Base-by-base conservation (phyloP, 2,888 invertebrate genomes). In the Limnephilus auricula region DNA sequence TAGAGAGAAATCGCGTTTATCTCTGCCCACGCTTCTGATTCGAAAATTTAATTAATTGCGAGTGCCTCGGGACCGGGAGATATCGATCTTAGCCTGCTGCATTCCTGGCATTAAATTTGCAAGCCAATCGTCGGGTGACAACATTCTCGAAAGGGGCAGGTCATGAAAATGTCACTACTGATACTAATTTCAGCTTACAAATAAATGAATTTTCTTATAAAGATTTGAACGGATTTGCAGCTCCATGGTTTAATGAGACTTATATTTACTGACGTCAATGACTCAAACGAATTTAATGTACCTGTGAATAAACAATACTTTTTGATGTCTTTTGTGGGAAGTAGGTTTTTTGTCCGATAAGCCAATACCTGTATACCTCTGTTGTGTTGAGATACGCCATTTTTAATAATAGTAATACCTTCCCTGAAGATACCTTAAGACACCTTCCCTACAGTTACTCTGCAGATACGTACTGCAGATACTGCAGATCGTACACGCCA, bases 1-100 rank as follows among this genome's bases (percentile, higher is more conserved):
- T 65, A 65, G 65, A 65, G 65, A 65, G 65, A 65, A 65, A 65
- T 65, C 65, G 65, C 65, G 65, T 65, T 65, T 65, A 65, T 65
- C 65, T 65, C 65, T 65, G 65, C 65, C 65, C 65, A 65, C 65
- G 65, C 65, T 65, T 9, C 65, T 65, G 65, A 65, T 65, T 25
- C 25, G 25, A 18, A 65, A 65, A 65, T 25, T 4, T 65, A 65
- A 65, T 65, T 65, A n/a, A 65, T 65, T 65, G 65, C 25, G 65
- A 65, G 65, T 65, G 65, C 65, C 65, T 65, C 65, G 25, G 65
- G 45, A 45, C 15, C 45, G 45, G 15, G 65, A 25, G 65, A 65
- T 65, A 65, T 65, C 65, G 65, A 65, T 65, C 65, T 65, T 9
- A 65, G 65, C 25, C 10, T 65, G 65, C 65, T 65, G 65, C 65